Conservation (phyloP, 1,140 invertebrate genomes). For the Ditylenchus dipsaci region DNA sequence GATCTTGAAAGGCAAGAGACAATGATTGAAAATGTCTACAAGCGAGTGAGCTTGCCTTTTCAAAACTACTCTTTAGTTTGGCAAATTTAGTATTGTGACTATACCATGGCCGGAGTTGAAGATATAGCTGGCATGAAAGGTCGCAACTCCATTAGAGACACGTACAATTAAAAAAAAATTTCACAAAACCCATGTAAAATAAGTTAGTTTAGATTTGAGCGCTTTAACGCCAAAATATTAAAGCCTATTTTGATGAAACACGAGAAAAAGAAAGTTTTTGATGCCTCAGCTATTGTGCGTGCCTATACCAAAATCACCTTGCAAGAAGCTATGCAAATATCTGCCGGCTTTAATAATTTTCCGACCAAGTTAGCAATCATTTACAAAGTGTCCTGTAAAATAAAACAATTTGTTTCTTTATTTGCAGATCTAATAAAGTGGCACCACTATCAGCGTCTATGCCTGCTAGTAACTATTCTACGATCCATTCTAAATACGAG, state of each 20-base stretch:
- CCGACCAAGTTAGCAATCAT: background rate
- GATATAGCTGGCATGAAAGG: slow-evolving; percentile 41
- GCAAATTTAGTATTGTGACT: slow-evolving; percentile 37
- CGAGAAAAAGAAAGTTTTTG: slow-evolving; percentile 36
- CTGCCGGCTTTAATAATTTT: background rate
- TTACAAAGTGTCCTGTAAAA: too few species aligned
- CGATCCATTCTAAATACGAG: background rate
- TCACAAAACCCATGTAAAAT: background rate
- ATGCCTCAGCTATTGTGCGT: slow-evolving; percentile 43
- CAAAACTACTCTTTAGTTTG: slow-evolving; percentile 4
- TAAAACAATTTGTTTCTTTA: too few species aligned
- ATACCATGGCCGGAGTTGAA: slow-evolving; percentile 46
- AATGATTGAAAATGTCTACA: slow-evolving; percentile 52
- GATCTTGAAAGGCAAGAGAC: slow-evolving; percentile 35
- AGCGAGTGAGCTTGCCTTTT: slow-evolving; percentile 15
- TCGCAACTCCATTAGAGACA: slow-evolving; percentile 26
- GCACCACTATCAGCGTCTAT: background rate
- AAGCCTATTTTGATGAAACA: slow-evolving; percentile 50
- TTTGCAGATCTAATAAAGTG: background rate
- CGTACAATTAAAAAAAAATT: background rate
- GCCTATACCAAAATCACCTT: slow-evolving; percentile 53
- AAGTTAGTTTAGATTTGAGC: slow-evolving; percentile 50
- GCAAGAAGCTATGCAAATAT: slow-evolving; percentile 43
- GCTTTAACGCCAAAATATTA: slow-evolving; percentile 52
- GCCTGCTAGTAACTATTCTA: background rate